A percentile compares a stretch with the other conserved stretches of the same genome.
Conservation (phyloP, 2,797 vertebrate species). For the Cheirogaleus major region DNA sequence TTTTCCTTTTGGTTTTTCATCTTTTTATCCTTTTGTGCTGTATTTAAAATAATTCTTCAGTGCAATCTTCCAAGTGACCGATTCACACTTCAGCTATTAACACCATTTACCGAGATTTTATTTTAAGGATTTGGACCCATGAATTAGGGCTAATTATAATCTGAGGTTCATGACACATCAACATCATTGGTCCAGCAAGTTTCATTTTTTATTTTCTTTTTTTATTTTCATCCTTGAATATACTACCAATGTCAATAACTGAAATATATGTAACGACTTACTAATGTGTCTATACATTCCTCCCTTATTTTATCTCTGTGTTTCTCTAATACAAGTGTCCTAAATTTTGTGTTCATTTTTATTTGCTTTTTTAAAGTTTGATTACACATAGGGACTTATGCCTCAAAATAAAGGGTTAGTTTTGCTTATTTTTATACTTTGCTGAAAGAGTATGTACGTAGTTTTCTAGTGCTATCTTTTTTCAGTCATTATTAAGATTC, state of each 20-base stretch:
- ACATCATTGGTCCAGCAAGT: background rate
- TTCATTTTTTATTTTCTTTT: background rate
- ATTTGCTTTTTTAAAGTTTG: conserved; percentile 26
- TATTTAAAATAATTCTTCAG: background rate
- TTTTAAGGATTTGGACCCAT: background rate
- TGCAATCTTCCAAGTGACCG: background rate
- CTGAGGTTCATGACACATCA: background rate
- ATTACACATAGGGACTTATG: background rate
- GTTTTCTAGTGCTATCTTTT: background rate
- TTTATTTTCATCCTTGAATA: background rate
- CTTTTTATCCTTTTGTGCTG: background rate
- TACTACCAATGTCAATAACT: background rate
- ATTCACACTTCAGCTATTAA: background rate
- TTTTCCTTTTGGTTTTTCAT: conserved; percentile 16
- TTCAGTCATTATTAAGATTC: background rate
- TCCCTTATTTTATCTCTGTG: background rate
- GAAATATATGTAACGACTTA: background rate
- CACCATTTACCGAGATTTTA: background rate
- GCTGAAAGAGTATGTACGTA: background rate
- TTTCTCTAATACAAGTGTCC: background rate
- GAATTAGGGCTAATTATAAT: background rate
- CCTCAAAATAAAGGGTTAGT: background rate
- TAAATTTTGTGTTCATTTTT: background rate
- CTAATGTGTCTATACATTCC: background rate
- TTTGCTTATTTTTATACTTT: background rate